Evolutionary conservation across 2,888 invertebrate genomes (phyloP).

Genomic region (Ephialtes manifestator): DNA sequence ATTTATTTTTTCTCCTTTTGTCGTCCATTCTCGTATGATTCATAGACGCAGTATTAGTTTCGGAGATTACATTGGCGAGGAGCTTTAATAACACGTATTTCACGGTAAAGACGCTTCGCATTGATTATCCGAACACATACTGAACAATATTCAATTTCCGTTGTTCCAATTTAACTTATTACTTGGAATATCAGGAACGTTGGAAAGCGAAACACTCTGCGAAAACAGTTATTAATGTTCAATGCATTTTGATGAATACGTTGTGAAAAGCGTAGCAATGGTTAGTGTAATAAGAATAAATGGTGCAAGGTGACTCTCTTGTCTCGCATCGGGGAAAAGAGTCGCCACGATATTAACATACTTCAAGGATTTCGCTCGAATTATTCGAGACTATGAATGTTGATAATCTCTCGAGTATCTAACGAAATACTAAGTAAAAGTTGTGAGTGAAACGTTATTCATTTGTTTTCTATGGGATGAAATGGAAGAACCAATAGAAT

Average conservation of each 20-base stretch:
- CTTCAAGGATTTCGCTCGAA: slow-evolving; percentile 15
- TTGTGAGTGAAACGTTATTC: slow-evolving; percentile 1
- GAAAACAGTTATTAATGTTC: slow-evolving; percentile 20
- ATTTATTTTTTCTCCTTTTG: background rate
- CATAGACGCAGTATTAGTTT: slow-evolving; percentile 17
- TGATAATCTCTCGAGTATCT: slow-evolving; percentile 23
- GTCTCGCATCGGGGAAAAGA: background rate
- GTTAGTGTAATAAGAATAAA: slow-evolving; percentile 54
- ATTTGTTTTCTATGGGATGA: slow-evolving; percentile 21
- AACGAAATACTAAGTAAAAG: slow-evolving; percentile 18
- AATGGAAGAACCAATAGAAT: slow-evolving; percentile 39
- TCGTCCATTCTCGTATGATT: background rate
- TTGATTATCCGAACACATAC: background rate
- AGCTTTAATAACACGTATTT: background rate
- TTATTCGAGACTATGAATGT: slow-evolving; percentile 27
- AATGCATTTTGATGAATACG: slow-evolving; percentile 25
- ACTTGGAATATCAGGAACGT: slow-evolving; percentile 3
- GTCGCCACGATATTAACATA: slow-evolving; percentile 33
- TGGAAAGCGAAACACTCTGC: background rate
- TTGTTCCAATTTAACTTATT: slow-evolving; percentile 1
- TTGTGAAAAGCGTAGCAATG: slow-evolving; percentile 39
- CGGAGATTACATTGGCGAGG: slow-evolving; percentile 5
- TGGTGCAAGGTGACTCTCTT: slow-evolving; percentile 54
- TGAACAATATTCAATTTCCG: slow-evolving; percentile 7
- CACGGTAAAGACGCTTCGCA: background rate